Evolutionary conservation across 1,140 invertebrate species (phyloP), one percentile per base, ranked within the genome.

Genomic region (Carcinoscorpius rotundicauda): DNA sequence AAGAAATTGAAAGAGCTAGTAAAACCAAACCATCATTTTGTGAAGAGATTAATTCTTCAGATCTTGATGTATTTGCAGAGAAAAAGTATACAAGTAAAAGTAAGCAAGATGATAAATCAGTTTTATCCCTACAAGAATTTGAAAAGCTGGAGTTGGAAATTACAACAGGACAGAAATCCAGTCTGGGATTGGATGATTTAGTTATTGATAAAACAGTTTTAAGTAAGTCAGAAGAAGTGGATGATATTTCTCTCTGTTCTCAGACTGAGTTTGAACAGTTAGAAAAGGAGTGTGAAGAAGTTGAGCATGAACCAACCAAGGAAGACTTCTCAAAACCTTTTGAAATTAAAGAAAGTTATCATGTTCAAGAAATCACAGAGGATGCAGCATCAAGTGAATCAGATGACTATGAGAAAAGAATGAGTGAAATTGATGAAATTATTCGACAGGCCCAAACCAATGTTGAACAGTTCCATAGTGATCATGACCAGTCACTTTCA

Each of bases 241-340:
- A 96, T 76, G 89, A 93, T 76, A 81, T 93, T 49, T 96, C 93
- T 0, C 85, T 95, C n/a, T 29, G 60, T 11, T 69, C 92, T 6
- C 79, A 96, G 66, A 91, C 94, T 77, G 93, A 97, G 76, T 97
- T 97, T 80, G 93, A 96, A 79, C 85, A 87, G 63, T 76, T 97
- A 4, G 93, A 97, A 78, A 84, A 83, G 71, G 85, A 89, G 0
- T 91, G 92, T 73, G 82, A 86, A 58, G 87, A 91, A 74, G 87
- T 85, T 1, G 86, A 89, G 66, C 80, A 48, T 6, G 49, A 29
- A 29, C 29, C 29, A 29, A 60, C 49, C n/a, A 65, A 60, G 61
- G 90, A 87, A 0, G 86, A 77, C 64, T 90, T 93, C 69, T 86
- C 87, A 61, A 74, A 93, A 55, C 77, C 94, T 4, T 83, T 84